Evolutionary conservation across 2,113 vertebrate species (phyloP), one percentile per base, ranked within the genome.

Genomic region (Myiozetetes cayanensis): DNA sequence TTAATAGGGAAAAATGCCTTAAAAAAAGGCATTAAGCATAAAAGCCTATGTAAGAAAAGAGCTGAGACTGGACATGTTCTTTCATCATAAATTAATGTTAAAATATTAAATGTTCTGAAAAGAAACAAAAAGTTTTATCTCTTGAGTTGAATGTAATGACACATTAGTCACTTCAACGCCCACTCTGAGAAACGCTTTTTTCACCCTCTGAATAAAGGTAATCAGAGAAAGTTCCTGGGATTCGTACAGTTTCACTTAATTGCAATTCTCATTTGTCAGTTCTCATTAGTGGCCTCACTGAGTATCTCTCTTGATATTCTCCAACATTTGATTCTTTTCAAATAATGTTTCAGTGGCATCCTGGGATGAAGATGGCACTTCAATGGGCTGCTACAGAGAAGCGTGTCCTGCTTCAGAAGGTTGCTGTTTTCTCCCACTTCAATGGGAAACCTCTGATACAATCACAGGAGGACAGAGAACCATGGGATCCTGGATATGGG

Each of bases 31-130:
- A 61, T n/a, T 56, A 62, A 66, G 55, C 20, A 12, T 70, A 70
- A 83, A 79, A 77, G 19, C 20, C 35, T 86, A 23, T 9, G 21
- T 23, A 72, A 66, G 43, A 66, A 77, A 88, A 88, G 41, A 81
- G 22, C 12, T n/a, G 37, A 86, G 56, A 83, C 33, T 74, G 43
- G 72, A 81, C 75, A 49, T 52, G 39, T 80, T 79, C 72, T 76
- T 97, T 94, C 75, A 86, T 35, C 30, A 58, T 31, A 92, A 88
- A 93, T 93, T 86, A 94, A 63, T 55, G 63, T 66, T 96, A 77
- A 91, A 93, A 77, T 88, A 90, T 37, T 85, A 63, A 95, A 83
- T 14, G 44, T 86, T 90, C 79, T 84, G 78, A 86, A 93, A 91
- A 90, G 43, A 63, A 91, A 83, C 43, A 90, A 46, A 52, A 91